Evolutionary conservation across 2,888 invertebrate species (phyloP).

Genomic region (Ceratothoa steindachneri): DNA sequence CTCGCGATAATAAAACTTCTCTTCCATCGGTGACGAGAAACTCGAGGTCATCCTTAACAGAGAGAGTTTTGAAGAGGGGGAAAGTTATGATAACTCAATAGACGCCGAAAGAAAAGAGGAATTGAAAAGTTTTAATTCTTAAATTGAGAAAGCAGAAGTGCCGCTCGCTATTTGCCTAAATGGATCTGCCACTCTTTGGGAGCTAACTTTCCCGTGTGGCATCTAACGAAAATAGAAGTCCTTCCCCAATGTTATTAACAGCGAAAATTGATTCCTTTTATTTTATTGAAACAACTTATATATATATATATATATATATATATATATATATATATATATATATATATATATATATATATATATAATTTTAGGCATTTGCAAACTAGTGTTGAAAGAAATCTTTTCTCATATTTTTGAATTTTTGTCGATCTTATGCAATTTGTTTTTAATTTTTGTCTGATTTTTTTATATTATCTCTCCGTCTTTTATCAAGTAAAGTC

Average conservation of each 20-base stretch:
- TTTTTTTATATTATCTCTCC: no score
- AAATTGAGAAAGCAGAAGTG: slow-evolving; percentile 38
- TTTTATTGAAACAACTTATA: no score
- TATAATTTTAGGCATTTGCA: no score
- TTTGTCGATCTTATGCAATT: no score
- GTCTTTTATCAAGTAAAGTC: no score
- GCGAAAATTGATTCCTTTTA: neutral
- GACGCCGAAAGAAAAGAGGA: slow-evolving; percentile 28
- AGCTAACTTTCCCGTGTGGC: neutral
- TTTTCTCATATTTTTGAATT: no score
- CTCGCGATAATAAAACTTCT: no score
- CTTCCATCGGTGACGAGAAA: neutral
- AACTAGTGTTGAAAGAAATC: no score
- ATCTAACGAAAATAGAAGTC: neutral
- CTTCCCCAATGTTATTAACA: neutral
- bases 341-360: no score
- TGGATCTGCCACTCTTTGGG: slow-evolving; percentile 11
- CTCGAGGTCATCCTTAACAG: neutral
- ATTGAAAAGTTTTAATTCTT: slow-evolving; percentile 39
- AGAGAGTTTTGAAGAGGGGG: neutral
- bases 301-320: no score
- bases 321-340: no score
- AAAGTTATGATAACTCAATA: slow-evolving; percentile 39
- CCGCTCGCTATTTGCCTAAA: slow-evolving; percentile 38
- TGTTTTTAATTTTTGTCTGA: no score